phyloP scores from a whole-genome alignment of 1,140 invertebrate genomes.

The Procambarus clarkii region DNA sequence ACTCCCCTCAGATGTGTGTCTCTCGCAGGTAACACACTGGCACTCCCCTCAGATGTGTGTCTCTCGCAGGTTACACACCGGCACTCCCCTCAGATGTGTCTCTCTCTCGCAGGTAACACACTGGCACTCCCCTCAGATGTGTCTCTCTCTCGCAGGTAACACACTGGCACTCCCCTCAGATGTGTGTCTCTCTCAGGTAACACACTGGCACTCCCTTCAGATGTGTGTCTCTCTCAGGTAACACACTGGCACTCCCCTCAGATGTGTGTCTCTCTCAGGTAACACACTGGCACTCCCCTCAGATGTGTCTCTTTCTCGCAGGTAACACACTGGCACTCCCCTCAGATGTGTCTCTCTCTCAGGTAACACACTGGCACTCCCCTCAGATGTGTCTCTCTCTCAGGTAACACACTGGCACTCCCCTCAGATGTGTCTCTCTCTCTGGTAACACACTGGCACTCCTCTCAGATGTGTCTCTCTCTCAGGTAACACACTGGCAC shows the following conservation, averaged over 20 bases:
- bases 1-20: conserved; percentile 87
- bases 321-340: conserved; percentile 95
- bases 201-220: conserved; percentile 96
- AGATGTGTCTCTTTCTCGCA: conserved; percentile 76
- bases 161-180: conserved; percentile 96
- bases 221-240: conserved; percentile 74
- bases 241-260: conserved; percentile 97
- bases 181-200: conserved; percentile 77
- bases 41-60: conserved; percentile 90
- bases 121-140: conserved; percentile 95
- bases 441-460: conserved; percentile 93
- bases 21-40: conserved; percentile 88
- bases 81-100: conserved; percentile 94
- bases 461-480: conserved; percentile 83
- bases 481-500: conserved; percentile 91
- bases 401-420: conserved; percentile 94
- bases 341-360: conserved; percentile 79
- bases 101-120: conserved; percentile 82
- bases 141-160: conserved; percentile 79
- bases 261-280: conserved; percentile 74
- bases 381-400: conserved; percentile 81
- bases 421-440: conserved; percentile 82
- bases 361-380: conserved; percentile 94
- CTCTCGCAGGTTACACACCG: conserved; percentile 86
- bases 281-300: conserved; percentile 96